Evolutionary conservation across 2,113 vertebrate species (phyloP).

Genomic region (Brachyhypopomus occidentalis): DNA sequence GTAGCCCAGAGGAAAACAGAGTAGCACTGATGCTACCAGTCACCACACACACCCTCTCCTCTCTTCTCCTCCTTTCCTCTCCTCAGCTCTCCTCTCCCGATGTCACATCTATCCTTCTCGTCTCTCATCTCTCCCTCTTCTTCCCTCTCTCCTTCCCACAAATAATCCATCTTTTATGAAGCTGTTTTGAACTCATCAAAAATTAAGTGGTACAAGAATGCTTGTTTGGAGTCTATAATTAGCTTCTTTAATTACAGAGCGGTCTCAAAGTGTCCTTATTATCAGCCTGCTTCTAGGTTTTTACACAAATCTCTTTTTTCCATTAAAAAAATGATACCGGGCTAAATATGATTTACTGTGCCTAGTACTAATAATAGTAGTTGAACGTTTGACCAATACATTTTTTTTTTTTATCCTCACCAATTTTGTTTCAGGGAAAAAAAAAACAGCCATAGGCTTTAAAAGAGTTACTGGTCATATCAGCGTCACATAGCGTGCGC

Average conservation of each 20-base stretch:
- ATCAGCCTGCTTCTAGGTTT: slow-evolving; percentile 27
- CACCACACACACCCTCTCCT: slow-evolving; percentile 4
- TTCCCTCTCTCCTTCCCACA: not conserved
- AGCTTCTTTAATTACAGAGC: slow-evolving; percentile 25
- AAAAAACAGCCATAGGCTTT: not conserved
- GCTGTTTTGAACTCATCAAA: not conserved
- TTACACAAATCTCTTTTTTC: slow-evolving; percentile 14
- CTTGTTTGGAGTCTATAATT: slow-evolving; percentile 32
- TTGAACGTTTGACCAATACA: slow-evolving; percentile 44
- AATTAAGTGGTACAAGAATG: not conserved
- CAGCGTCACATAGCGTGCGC: not conserved
- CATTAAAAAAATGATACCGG: slow-evolving; percentile 21
- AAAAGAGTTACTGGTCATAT: not conserved
- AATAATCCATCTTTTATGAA: slow-evolving; percentile 4
- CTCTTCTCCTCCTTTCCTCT: not conserved
- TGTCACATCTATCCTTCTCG: slow-evolving; percentile 15
- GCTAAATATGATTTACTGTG: slow-evolving; percentile 15
- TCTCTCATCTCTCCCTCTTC: slow-evolving; percentile 1
- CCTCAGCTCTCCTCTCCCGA: slow-evolving; percentile 5
- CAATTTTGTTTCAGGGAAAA: slow-evolving; percentile 22
- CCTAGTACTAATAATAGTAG: slow-evolving; percentile 25
- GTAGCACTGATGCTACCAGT: slow-evolving; percentile 30
- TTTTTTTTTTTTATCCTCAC: slow-evolving; percentile 25
- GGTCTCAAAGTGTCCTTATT: slow-evolving; percentile 11
- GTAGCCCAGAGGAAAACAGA: slow-evolving; percentile 44